Base-by-base conservation (phyloP, 2,113 vertebrate species). In the Fregetta grallaria region DNA sequence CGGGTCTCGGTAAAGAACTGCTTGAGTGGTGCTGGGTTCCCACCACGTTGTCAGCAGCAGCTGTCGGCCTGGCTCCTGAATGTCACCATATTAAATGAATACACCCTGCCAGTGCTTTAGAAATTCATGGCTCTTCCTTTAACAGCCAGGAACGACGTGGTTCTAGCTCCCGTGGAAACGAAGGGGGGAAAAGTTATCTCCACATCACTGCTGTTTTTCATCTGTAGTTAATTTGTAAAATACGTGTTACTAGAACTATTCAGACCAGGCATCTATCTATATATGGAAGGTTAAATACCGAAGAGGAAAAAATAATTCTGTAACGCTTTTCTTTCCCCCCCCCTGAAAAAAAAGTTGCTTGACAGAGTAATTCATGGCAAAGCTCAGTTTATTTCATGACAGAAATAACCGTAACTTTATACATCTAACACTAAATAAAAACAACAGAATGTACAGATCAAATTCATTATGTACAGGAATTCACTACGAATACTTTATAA, bases 401-500 rank as follows among this genome's bases (percentile, higher is more conserved):
- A 93, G 92, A 95, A 92, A 76, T 70, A 83, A 93, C 75, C 15
- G 2, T 74, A 86, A 94, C 56, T 96, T 94, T 95, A 79, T 96
- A 96, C 95, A 95, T 52, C 68, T 88, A 86, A 81, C 84, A 91
- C 91, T 67, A 91, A 95, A 95, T 94, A 94, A 91, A 96, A 96
- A 12, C 56, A 92, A 81, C 72, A 93, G 71, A 93, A 96, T 95
- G 88, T 97, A 96, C 95, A 97, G 65, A 96, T 94, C 77, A 92
- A 91, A 82, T 36, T 47, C 4, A 45, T 42, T 95, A 95, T 97
- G 50, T 97, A 95, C 97, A 97, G 21, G 74, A 92, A 62, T 47
- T 96, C 75, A 76, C 23, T 38, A 77, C 45, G 81, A 93, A 93
- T 93, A 92, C 32, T 86, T 96, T 92, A 92, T 65, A 84, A 91